Evolutionary conservation across 2,888 invertebrate genomes (phyloP), one percentile per base, ranked within the genome.

Genomic region (Brachynemurus nebulosus): DNA sequence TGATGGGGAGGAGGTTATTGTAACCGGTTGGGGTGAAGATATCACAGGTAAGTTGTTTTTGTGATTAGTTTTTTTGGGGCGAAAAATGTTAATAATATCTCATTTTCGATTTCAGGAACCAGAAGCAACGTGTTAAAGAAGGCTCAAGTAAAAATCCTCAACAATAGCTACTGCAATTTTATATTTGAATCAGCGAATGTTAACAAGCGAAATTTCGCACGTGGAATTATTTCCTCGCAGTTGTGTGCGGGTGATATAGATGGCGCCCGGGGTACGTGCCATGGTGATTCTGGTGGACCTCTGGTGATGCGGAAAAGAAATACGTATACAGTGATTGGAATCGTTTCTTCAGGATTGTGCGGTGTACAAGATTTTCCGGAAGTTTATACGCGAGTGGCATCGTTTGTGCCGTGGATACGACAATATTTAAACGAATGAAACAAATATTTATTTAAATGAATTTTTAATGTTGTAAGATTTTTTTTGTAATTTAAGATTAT

Each of bases 271-370:
- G 54, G 53, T 47, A 53, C 54, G 17, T 54, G 54, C 17, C 43
- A 54, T 52, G 54, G 54, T 30, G 54, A 54, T 37, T 54, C 54
- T 17, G 54, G 54, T n/a, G 54, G 54, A 9, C 54, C 54, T 5
- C 45, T 54, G 11, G 51, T 53, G 2, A 37, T 50, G 9, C 45
- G 42, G 38, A 35, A 47, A 6, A 48, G 47, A 18, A 42, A 45
- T 27, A 41, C 35, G n/a, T 48, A 51, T 36, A 42, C 42, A 6
- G 39, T 52, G 4, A 44, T 54, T 19, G 54, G 54, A 17, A 42
- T 54, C 5, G 50, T 54, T 11, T 53, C 53, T 6, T 51, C 53
- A 14, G 54, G 54, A 8, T 40, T 51, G 30, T 53, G 53, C 42
- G 53, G 53, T 2, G 49, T 50, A 5, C 50, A 48, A 37, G 45